Base-by-base conservation (phyloP, 2,797 vertebrate genomes). In the Chelmon rostratus region DNA sequence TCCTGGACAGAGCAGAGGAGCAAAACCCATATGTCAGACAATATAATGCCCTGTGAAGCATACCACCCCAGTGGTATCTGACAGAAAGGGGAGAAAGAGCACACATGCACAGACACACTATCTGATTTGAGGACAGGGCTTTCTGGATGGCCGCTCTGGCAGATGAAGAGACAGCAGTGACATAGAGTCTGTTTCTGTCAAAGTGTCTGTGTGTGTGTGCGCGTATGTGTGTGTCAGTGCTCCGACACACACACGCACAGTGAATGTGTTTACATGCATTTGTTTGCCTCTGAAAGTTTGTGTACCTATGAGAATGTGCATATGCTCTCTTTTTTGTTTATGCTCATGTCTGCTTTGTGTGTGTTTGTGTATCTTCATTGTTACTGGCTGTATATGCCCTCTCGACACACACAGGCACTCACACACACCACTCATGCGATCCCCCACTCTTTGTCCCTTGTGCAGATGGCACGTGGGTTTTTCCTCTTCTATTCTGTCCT, bases 11-110 rank as follows among this genome's bases (percentile, higher is more conserved):
- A 86, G 79, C 76, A 78, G 82, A 90, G 82, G 69, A 86, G 82
- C 69, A 74, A 90, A 88, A 90, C 90, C 94, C 94, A 94, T 95
- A 94, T 95, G 94, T 93, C 89, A 86, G 89, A 92, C 92, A 93
- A 93, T 88, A 85, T 87, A 90, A 89, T 86, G 91, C 84, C 92
- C 90, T 88, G 76, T 92, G 92, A 94, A 92, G 92, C 93, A 87
- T 89, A 78, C 54, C 69, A 84, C 83, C 91, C 88, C 78, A 90
- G 89, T 81, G 86, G 87, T 90, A 88, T 93, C 88, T 90, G 92
- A 94, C 87, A 87, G 82, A 68, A 67, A 86, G 47, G 49, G 9
- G 50, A 28, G 28, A 70, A 58, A 62, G 46, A 72, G 68, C 57
- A 31, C 75, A 68, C 74, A 68, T 21, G 1, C 63, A 67, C 61